Evolutionary conservation across 2,888 invertebrate genomes (phyloP).

Genomic region (Coleophora flavipennella): DNA sequence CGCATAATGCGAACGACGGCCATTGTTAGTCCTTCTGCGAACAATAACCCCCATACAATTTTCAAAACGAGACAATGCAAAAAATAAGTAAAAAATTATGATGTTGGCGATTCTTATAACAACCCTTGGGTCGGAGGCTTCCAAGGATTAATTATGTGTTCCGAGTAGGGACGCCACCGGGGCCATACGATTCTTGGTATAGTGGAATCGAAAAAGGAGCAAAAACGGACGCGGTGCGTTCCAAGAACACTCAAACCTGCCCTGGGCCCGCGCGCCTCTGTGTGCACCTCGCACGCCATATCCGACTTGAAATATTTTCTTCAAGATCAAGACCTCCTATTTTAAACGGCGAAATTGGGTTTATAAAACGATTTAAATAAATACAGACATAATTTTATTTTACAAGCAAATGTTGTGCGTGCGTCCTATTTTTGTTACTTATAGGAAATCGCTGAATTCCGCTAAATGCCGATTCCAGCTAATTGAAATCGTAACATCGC

Average conservation of each 20-base stretch:
- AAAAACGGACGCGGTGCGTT: conserved; percentile 62
- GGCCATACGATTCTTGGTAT: conserved; percentile 68
- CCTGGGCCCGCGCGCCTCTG: conserved; percentile 49
- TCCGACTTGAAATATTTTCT: conserved; percentile 37
- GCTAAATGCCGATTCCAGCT: too few relatives aligned
- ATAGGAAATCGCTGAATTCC: too few relatives aligned
- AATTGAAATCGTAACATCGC: too few relatives aligned
- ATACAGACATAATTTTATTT: too few relatives aligned
- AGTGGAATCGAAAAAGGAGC: conserved; percentile 70
- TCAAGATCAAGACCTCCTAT: conserved; percentile 46
- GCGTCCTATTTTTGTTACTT: too few relatives aligned
- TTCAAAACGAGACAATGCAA: conserved; percentile 57
- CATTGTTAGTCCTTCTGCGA: conserved; percentile 31
- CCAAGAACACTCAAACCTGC: conserved; percentile 68
- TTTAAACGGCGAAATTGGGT: too few relatives aligned
- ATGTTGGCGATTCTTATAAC: conserved; percentile 63
- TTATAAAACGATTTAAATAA: too few relatives aligned
- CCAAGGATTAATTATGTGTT: conserved; percentile 72
- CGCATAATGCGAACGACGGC: conserved; percentile 10
- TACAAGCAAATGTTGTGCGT: too few relatives aligned
- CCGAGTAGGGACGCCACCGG: conserved; percentile 67
- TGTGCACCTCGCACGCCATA: conserved; percentile 39
- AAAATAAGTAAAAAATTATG: conserved; percentile 53
- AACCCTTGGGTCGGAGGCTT: conserved; percentile 67
- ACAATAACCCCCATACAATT: conserved; percentile 52